These are phyloP conservation scores for Tromatobia lineatoria DNA, from an alignment of 2,888 invertebrate species.

Conservation along the genomic window DNA sequence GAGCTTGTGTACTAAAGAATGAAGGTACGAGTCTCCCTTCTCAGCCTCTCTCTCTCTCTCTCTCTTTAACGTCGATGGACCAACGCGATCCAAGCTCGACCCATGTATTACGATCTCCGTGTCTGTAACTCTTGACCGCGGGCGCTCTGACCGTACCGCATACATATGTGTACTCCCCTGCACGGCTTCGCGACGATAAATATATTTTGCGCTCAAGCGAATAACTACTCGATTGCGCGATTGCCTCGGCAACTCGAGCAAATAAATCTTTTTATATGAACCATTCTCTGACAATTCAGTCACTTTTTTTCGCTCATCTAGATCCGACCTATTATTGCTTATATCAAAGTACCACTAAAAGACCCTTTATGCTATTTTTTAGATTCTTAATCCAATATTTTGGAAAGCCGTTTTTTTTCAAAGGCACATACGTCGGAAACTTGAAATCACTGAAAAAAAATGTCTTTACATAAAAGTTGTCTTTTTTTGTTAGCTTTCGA, in stretches of 20 bases:
- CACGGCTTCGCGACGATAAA: constrained; percentile 46
- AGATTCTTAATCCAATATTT: too few species aligned
- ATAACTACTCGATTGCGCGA: constrained; percentile 50
- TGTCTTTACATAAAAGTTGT: too few species aligned
- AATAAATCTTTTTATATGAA: constrained; percentile 43
- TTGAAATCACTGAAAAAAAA: too few species aligned
- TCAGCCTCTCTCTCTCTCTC: background rate
- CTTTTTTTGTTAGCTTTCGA: too few species aligned
- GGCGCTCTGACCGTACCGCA: constrained; percentile 47
- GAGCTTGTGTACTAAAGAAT: constrained; percentile 14
- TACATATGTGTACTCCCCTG: background rate
- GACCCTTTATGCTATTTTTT: too few species aligned
- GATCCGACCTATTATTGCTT: too few species aligned
- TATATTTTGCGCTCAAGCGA: constrained; percentile 54
- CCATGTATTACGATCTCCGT: constrained; percentile 59
- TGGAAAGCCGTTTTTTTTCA: too few species aligned
- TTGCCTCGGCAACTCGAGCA: constrained; percentile 26
- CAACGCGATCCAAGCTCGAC: constrained; percentile 42
- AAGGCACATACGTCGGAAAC: too few species aligned
- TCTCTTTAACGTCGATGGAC: constrained; percentile 54
- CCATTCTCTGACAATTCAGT: too few species aligned
- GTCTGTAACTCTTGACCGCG: constrained; percentile 63
- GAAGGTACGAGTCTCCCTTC: constrained; percentile 15
- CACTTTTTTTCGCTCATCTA: too few species aligned
- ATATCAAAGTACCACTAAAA: too few species aligned